phyloP scores from a whole-genome alignment of 2,888 invertebrate genomes.

The Lutraria lutraria region DNA sequence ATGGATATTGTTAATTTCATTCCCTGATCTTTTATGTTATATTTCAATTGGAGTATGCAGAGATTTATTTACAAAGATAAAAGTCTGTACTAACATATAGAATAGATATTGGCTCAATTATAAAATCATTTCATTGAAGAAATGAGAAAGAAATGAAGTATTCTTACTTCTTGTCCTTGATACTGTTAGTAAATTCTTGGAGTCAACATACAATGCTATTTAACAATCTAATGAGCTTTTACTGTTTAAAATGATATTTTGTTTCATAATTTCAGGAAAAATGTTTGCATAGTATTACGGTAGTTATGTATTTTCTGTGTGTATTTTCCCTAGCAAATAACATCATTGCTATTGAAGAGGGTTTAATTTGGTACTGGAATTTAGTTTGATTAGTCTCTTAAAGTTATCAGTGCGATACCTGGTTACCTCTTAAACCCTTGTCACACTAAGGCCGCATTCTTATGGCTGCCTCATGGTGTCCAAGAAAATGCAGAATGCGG shows the following conservation, averaged over 20 bases:
- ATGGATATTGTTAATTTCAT: constrained; percentile 10
- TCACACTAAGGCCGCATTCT: no score
- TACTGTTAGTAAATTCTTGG: background rate
- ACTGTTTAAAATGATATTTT: background rate
- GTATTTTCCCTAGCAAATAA: no score
- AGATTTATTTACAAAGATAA: background rate
- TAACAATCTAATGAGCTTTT: background rate
- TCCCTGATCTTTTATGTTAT: constrained; percentile 14
- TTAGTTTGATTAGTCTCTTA: background rate
- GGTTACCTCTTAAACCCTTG: background rate
- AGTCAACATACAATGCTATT: background rate
- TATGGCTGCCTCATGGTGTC: no score
- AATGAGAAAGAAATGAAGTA: background rate
- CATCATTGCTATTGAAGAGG: no score
- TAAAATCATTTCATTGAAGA: background rate
- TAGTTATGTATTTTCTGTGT: no score
- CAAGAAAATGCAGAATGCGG: no score
- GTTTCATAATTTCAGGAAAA: background rate
- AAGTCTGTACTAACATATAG: no score
- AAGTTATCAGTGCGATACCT: background rate
- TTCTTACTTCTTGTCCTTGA: background rate
- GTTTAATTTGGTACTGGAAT: no score
- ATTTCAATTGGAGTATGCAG: background rate
- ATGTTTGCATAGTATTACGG: background rate
- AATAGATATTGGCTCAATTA: background rate